Evolutionary conservation across 2,113 vertebrate genomes (phyloP), one percentile per base, ranked within the genome.

Genomic region (Pomatorhinus ruficollis): DNA sequence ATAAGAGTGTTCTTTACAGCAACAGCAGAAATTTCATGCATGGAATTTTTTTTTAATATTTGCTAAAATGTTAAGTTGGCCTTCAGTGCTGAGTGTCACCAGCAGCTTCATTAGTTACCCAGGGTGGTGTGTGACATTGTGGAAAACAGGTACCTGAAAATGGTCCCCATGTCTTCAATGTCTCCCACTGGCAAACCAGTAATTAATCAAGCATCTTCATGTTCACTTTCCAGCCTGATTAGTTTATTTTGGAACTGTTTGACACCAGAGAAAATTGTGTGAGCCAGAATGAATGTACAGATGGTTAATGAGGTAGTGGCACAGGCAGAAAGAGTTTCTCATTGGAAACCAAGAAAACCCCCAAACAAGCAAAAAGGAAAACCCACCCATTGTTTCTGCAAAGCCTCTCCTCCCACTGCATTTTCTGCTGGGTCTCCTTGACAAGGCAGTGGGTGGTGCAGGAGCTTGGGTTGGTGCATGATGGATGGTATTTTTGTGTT

Each of bases 111-210:
- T 75, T 61, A 10, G 1, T 87, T 76, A 17, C 12, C n/a, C 27
- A 15, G 6, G 1, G 0, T 28, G 6, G 27, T 54, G 2, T 11
- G 33, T 47, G 52, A 49, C 28, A 5, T 1, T 47, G 16, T 45
- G 57, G 49, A 80, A 66, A 75, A n/a, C 15, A 20, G 22, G 31
- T 37, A 60, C 35, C 77, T 71, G 35, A 37, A 89, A 84, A 87
- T 35, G 54, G 37, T 42, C n/a, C 27, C 17, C 3, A 0, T 2
- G 2, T 22, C 60, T 60, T 74, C 33, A 56, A 7, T 11, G 22
- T 71, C 65, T 84, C 16, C 69, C 50, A 3, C 13, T 82, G 57
- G 15, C 52, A 74, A 53, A 11, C 10, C 28, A 27, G 42, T 42
- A 27, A 40, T 53, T 77, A 52, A 68, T 52, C 28, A 5, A 10